Evolutionary conservation across 2,888 invertebrate species (phyloP).

Genomic region (Mesoligia furuncula): DNA sequence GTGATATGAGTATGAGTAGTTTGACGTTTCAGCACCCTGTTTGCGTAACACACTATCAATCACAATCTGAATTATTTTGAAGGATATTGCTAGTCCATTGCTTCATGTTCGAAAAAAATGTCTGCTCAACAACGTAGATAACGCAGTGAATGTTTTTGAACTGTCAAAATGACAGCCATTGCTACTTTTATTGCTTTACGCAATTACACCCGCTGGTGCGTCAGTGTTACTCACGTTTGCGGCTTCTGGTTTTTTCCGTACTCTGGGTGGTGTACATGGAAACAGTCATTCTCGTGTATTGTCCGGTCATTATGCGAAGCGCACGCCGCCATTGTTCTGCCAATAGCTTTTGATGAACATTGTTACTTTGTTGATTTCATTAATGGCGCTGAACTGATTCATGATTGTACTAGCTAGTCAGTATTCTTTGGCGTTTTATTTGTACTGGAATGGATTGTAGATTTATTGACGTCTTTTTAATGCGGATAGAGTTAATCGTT

Average conservation of each 20-base stretch:
- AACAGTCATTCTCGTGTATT: slow-evolving; percentile 45
- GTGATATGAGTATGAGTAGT: neutral
- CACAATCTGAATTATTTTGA: no score
- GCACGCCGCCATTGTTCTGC: slow-evolving; percentile 76
- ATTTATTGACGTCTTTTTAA: slow-evolving; percentile 16
- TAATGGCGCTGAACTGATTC: slow-evolving; percentile 74
- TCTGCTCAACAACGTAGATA: no score
- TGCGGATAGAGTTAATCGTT: neutral
- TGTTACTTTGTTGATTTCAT: slow-evolving; percentile 81
- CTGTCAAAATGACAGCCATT: no score
- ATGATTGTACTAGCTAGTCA: slow-evolving; percentile 62
- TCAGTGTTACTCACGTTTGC: neutral
- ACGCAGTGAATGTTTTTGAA: no score
- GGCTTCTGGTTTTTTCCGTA: slow-evolving; percentile 15
- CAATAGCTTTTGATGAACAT: slow-evolving; percentile 82
- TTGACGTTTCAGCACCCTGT: neutral
- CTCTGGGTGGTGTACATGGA: slow-evolving; percentile 8
- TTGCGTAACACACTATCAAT: neutral
- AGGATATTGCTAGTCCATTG: no score
- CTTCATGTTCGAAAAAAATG: no score
- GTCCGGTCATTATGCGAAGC: slow-evolving; percentile 72
- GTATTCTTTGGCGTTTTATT: slow-evolving; percentile 41
- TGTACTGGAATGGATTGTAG: slow-evolving; percentile 22
- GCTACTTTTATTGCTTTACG: neutral
- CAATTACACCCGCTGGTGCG: neutral